Percentiles rank a stretch among this genome's conserved stretches.
phyloP scores from a whole-genome alignment of 2,113 vertebrate species.

The Halichoerus grypus region DNA sequence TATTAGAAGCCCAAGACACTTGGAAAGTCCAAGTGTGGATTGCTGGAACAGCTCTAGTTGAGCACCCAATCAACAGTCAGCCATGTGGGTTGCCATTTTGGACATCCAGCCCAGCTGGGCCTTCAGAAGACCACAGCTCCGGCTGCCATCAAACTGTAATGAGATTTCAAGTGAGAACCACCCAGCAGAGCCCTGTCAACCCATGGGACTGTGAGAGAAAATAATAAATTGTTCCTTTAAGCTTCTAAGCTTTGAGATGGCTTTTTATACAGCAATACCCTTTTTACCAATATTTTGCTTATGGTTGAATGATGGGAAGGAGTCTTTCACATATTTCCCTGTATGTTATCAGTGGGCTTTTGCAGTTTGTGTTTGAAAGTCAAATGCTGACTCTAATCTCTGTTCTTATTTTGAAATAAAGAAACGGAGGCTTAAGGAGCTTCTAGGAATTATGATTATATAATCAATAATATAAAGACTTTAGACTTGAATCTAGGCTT shows the following conservation, averaged over 20 bases:
- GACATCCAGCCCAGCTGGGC: not conserved
- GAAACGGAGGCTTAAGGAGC: not conserved
- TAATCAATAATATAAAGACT: not conserved
- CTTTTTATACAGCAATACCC: not conserved
- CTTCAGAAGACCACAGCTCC: not conserved
- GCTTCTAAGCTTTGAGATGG: not conserved
- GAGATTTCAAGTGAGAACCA: not conserved
- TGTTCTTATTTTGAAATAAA: slow-evolving; percentile 32
- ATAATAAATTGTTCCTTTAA: not conserved
- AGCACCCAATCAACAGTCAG: not conserved
- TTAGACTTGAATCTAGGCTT: slow-evolving; percentile 40
- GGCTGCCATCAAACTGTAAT: not conserved
- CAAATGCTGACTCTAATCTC: not conserved
- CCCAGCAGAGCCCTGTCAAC: not conserved
- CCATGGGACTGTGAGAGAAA: not conserved
- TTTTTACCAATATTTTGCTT: not conserved
- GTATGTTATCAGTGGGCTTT: not conserved
- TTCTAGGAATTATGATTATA: not conserved
- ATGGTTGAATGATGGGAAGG: not conserved
- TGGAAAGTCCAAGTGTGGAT: not conserved
- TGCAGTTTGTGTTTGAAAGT: not conserved
- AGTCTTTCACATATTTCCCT: not conserved
- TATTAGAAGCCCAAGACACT: not conserved
- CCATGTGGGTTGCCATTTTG: not conserved
- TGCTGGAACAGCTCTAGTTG: not conserved